Percentiles rank a stretch among this genome's conserved stretches.
Conservation (phyloP, 2,113 vertebrate genomes). For the Tamias sibiricus region DNA sequence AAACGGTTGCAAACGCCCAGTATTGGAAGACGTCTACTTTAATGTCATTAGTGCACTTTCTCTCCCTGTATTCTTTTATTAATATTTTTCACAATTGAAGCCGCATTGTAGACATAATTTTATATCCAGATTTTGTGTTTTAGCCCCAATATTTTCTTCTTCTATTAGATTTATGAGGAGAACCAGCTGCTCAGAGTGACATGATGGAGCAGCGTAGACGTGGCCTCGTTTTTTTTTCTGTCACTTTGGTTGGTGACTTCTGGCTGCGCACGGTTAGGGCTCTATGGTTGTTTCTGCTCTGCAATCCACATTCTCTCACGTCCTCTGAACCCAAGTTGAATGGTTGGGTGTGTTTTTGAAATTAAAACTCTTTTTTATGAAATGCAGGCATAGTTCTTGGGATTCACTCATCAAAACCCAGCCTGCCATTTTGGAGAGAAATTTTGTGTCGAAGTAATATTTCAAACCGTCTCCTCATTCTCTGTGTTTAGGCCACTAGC, state of each 20-base stretch:
- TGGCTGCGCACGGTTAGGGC: background rate
- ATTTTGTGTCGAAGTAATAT: background rate
- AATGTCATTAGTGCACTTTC: background rate
- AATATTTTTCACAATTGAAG: background rate
- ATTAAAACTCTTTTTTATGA: background rate
- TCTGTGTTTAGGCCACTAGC: slow-evolving; percentile 91
- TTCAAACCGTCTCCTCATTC: background rate
- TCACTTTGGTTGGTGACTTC: accelerated
- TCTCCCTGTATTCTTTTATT: background rate
- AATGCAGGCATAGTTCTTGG: background rate
- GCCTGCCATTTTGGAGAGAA: background rate
- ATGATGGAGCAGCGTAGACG: accelerated
- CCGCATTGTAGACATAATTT: background rate
- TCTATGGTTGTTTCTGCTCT: accelerated
- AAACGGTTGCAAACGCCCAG: background rate
- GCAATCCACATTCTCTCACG: background rate
- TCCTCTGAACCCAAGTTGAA: background rate
- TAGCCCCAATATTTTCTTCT: background rate
- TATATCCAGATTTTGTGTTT: background rate
- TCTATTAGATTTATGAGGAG: background rate
- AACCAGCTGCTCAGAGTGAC: accelerated
- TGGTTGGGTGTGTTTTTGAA: background rate
- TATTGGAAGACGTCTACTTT: background rate
- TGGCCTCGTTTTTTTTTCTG: background rate
- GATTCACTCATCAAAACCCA: background rate